Base-by-base conservation (phyloP, 2,797 vertebrate species). In the Pangasius mekongensis region DNA sequence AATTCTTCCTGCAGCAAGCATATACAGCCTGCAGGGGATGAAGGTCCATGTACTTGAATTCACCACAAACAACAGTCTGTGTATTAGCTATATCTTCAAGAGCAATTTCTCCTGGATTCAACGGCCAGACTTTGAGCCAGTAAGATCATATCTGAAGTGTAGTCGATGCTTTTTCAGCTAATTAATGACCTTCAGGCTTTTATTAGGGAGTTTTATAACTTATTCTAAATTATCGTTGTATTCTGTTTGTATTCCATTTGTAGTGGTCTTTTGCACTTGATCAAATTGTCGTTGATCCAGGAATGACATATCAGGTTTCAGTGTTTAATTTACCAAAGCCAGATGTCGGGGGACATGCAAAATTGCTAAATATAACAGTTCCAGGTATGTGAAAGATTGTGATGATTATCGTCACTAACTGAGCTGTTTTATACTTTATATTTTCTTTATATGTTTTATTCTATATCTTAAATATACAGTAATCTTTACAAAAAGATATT, bases 181-280 rank as follows among this genome's bases (percentile, higher is more conserved):
- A 43, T 62, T 27, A 82, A 62, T 62, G 22, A 36, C 30, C 11
- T 36, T 2, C 5, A 58, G 2, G 77, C 52, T 58, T 56, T 58
- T 58, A 58, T 27, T 58, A 80, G 0, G 10, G 49, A 78, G 74
- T 30, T 54, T 3, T 18, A 11, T 27, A 39, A 43, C 2, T 30
- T 54, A 30, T 54, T n/a, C 36, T 60, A 47, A 56, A 62, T 36
- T n/a, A 56, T 30, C 5, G 1, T 30, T n/a, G 7, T 71, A 43
- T 33, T 60, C 3, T 9, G n/a, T n/a, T 60, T 60, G 30, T 43
- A 5, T 69, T 47, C 87, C 1, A 5, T 86, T 86, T 84, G 71
- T 39, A 96, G 96, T 96, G 95, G 95, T 92, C 30, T 0, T 96
- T 96, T 91, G 93, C 91, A 24, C 89, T 95, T 86, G 88, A 94